Base-by-base conservation (phyloP, 2,888 invertebrate species). In the Hymenopus coronatus region DNA sequence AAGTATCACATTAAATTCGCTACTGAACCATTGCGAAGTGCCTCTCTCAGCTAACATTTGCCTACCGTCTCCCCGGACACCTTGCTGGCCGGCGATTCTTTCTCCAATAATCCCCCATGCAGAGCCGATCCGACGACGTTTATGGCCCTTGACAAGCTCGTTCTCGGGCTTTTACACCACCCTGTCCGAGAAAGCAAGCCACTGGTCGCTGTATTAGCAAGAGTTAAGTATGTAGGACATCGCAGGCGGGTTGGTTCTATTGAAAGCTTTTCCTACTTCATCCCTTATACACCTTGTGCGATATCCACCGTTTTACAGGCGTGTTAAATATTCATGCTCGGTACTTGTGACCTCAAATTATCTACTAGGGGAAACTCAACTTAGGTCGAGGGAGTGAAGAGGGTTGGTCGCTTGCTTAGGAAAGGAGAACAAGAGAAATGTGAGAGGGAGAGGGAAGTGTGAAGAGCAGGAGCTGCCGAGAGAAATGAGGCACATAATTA, bases 401-500 rank as follows among this genome's bases (percentile, higher is more conserved):
- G 82, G 84, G 86, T 88, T 46, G 88, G 89, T 81, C 70, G 87
- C 82, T 27, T 70, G 54, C 54, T 70, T 70, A 70, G 54, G 54
- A 70, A 70, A 70, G 54, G 54, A 70, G 54, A 70, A 70, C 54
- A 70, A 70, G 54, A 70, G 54, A 70, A 70, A 20, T 15, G 54
- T 40, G 88, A 83, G 83, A 88, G 40, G 82, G 84, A 88, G 89
- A 54, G 85, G 89, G 85, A 81, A 83, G 84, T 27, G 84, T 87
- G 88, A 89, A 82, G 90, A 89, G 88, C 88, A 87, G 70, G 88
- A 87, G 88, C 40, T 27, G 82, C 83, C 84, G 84, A 88, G 90
- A 90, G 90, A 89, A 89, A 90, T 90, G 90, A 90, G 90, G 89
- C 90, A 90, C 90, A 90, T 90, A 90, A 90, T 90, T 90, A 90